Evolutionary conservation across 1,140 invertebrate species (phyloP).

Genomic region (Sipha flava): DNA sequence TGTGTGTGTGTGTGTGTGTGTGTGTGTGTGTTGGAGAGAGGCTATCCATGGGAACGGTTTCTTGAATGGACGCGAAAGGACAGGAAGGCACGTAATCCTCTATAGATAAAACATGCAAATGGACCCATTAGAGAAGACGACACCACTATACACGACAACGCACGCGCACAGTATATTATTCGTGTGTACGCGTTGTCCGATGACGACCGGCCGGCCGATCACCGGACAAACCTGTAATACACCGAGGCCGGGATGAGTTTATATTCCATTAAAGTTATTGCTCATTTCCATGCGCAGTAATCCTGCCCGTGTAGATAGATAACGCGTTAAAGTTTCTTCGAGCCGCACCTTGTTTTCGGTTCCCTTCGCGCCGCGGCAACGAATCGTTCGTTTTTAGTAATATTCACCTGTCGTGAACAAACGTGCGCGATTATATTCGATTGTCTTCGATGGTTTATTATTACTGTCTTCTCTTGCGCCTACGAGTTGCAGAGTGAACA

Average conservation of each 20-base stretch:
- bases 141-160: neutral
- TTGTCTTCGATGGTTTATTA: too few relatives aligned
- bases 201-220: neutral
- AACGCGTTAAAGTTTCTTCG: neutral
- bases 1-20: neutral
- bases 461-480: too few relatives aligned
- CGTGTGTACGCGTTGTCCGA: neutral
- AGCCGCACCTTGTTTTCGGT: neutral
- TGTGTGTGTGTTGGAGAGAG: neutral
- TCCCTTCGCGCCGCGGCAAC: too few relatives aligned
- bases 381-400: too few relatives aligned
- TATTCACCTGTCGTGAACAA: too few relatives aligned
- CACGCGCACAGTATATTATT: neutral
- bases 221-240: neutral
- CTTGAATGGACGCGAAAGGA: conserved; percentile 25
- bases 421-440: too few relatives aligned
- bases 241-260: neutral
- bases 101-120: conserved; percentile 25
- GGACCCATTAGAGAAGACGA: conserved; percentile 27
- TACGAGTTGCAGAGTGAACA: too few relatives aligned
- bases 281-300: neutral
- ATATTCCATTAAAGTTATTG: neutral
- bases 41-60: conserved; percentile 8
- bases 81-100: conserved; percentile 31
- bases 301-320: neutral